A percentile compares a stretch with the other conserved stretches of the same genome.
These are phyloP conservation scores for Scatophagus argus DNA, from an alignment of 2,113 vertebrate species.

Conservation along the genomic window DNA sequence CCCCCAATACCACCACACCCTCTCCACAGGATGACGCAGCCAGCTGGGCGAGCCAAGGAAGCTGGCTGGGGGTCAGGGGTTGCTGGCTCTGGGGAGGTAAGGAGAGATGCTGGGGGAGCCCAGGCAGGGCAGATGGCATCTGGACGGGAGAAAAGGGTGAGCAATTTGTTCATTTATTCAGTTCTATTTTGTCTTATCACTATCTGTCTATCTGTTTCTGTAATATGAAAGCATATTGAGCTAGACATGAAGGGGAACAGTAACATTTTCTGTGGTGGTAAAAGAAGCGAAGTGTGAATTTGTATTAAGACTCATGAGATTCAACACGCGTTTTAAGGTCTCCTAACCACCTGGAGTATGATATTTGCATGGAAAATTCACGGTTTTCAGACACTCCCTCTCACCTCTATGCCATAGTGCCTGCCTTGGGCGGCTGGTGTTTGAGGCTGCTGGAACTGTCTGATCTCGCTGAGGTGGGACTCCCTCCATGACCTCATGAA, in stretches of 20 bases:
- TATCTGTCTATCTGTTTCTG: not conserved
- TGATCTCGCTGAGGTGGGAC: conserved; percentile 92
- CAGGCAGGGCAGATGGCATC: conserved; percentile 77
- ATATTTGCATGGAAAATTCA: rapidly evolving
- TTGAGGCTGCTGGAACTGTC: conserved; percentile 91
- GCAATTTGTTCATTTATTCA: not conserved
- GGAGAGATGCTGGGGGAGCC: conserved; percentile 72
- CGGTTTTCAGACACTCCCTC: not conserved
- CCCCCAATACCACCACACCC: conserved; percentile 89
- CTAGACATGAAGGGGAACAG: not conserved
- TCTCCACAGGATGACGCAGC: conserved; percentile 95
- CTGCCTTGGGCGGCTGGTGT: conserved; percentile 81
- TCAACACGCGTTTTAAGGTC: too few relatives aligned
- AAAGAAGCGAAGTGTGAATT: not conserved
- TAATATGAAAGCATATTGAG: not conserved
- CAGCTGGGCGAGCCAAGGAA: conserved; percentile 95
- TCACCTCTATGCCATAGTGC: conserved; percentile 75
- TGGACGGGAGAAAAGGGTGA: conserved; percentile 58
- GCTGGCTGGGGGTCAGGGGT: conserved; percentile 89
- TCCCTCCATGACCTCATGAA: conserved; percentile 97
- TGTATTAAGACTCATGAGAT: too few relatives aligned
- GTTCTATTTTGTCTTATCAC: not conserved
- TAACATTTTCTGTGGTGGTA: not conserved
- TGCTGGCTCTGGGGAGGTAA: conserved; percentile 78
- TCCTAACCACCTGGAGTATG: not conserved